phyloP scores from a whole-genome alignment of 1,140 invertebrate genomes.

The Zelostemma sp. region DNA sequence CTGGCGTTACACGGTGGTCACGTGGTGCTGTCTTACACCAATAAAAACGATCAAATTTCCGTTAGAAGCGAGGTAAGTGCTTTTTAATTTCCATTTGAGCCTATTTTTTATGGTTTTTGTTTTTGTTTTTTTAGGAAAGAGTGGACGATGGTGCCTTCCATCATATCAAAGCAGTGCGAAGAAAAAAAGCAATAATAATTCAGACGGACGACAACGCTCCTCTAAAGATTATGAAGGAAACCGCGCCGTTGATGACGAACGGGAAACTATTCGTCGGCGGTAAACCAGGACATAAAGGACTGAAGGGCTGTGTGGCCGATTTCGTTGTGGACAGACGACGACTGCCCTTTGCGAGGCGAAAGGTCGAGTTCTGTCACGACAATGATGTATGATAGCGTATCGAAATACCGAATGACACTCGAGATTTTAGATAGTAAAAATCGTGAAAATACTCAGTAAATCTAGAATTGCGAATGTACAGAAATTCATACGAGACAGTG shows the following conservation, averaged over 20 bases:
- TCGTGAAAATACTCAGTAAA: background rate
- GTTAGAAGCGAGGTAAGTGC: slow-evolving; percentile 71
- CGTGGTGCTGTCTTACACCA: slow-evolving; percentile 71
- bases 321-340: slow-evolving; percentile 72
- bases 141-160: slow-evolving; percentile 65
- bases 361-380: slow-evolving; percentile 69
- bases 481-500: background rate
- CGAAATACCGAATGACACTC: slow-evolving; percentile 23
- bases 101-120: no score
- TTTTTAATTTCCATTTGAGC: background rate
- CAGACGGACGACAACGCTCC: slow-evolving; percentile 72
- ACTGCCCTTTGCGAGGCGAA: slow-evolving; percentile 64
- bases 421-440: slow-evolving; percentile 1
- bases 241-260: slow-evolving; percentile 61
- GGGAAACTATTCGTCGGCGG: slow-evolving; percentile 68
- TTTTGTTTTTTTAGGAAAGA: slow-evolving; percentile 70
- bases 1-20: slow-evolving; percentile 71
- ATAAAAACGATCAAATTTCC: slow-evolving; percentile 64
- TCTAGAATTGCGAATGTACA: background rate
- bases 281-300: slow-evolving; percentile 73
- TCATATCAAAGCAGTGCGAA: slow-evolving; percentile 60
- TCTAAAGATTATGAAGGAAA: slow-evolving; percentile 55
- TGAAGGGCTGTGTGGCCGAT: slow-evolving; percentile 76
- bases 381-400: slow-evolving; percentile 68
- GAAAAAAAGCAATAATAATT: slow-evolving; percentile 71